phyloP scores from a whole-genome alignment of 2,888 invertebrate species.

The Ophraella communa region DNA sequence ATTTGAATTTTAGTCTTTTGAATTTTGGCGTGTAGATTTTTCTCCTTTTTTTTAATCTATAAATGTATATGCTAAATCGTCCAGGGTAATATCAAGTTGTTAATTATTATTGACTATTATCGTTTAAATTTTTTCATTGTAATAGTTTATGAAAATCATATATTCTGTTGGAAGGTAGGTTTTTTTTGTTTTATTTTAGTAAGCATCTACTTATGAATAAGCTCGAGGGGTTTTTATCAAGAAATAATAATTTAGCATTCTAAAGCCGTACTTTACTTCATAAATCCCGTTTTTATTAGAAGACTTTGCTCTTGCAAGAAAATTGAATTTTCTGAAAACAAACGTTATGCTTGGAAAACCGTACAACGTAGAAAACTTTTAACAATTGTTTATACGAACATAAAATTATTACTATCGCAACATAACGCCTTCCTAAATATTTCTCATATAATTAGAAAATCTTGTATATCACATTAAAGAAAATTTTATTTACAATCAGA shows the following conservation, averaged over 20 bases:
- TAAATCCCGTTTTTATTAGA: conserved; percentile 24
- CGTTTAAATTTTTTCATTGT: too few relatives aligned
- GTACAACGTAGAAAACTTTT: not conserved
- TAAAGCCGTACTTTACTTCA: conserved; percentile 18
- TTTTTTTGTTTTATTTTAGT: too few relatives aligned
- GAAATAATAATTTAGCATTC: conserved; percentile 20
- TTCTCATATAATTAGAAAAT: not conserved
- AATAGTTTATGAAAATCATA: too few relatives aligned
- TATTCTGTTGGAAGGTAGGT: too few relatives aligned
- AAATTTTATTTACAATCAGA: not conserved
- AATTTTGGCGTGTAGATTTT: too few relatives aligned
- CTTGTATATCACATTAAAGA: not conserved
- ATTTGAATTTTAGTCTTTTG: too few relatives aligned
- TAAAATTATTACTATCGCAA: too few relatives aligned
- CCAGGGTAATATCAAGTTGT: too few relatives aligned
- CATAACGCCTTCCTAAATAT: not conserved
- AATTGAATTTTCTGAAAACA: conserved; percentile 25
- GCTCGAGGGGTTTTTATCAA: conserved; percentile 4
- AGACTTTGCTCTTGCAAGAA: conserved; percentile 12
- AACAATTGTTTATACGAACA: too few relatives aligned
- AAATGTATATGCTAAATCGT: too few relatives aligned
- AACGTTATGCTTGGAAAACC: conserved; percentile 7
- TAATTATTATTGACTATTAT: too few relatives aligned
- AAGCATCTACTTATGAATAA: not conserved
- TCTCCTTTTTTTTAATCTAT: too few relatives aligned